Evolutionary conservation across 2,797 vertebrate genomes (phyloP).

Genomic region (Meda fulgida): DNA sequence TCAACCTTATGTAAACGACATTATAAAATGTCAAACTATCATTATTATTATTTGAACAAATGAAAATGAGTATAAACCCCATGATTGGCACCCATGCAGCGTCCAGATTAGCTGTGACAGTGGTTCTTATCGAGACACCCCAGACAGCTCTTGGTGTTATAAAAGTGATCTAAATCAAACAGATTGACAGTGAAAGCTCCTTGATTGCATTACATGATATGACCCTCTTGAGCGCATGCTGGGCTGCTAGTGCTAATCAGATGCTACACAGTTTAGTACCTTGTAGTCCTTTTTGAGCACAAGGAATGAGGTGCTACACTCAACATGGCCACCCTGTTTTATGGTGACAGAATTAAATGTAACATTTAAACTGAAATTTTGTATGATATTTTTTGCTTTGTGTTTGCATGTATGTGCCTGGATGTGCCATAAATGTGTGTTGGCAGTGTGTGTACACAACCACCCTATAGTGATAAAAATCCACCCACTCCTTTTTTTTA

Average conservation of each 20-base stretch:
- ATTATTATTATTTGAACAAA: not conserved
- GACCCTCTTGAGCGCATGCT: constrained; percentile 65
- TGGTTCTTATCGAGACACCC: constrained; percentile 65
- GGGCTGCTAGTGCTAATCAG: constrained; percentile 68
- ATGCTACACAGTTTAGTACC: constrained; percentile 63
- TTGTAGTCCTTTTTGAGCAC: constrained; percentile 59
- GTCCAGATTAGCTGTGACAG: constrained; percentile 13
- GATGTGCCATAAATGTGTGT: not conserved
- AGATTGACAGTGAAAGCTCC: constrained; percentile 69
- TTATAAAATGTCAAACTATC: not conserved
- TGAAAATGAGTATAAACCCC: not conserved
- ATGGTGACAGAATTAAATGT: constrained; percentile 37
- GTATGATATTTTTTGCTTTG: too few relatives aligned
- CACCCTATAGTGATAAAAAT: too few relatives aligned
- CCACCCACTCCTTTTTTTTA: too few relatives aligned
- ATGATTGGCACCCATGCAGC: not conserved
- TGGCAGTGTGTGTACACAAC: too few relatives aligned
- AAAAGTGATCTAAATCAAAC: constrained; percentile 62
- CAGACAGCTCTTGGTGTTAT: constrained; percentile 62
- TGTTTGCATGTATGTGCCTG: not conserved
- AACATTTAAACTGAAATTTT: not conserved
- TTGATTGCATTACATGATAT: constrained; percentile 75
- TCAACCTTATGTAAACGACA: not conserved
- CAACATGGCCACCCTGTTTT: constrained; percentile 52
- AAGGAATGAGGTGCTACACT: constrained; percentile 59